phyloP scores from a whole-genome alignment of 2,113 vertebrate species.

The Psammodynastes pulverulentus region DNA sequence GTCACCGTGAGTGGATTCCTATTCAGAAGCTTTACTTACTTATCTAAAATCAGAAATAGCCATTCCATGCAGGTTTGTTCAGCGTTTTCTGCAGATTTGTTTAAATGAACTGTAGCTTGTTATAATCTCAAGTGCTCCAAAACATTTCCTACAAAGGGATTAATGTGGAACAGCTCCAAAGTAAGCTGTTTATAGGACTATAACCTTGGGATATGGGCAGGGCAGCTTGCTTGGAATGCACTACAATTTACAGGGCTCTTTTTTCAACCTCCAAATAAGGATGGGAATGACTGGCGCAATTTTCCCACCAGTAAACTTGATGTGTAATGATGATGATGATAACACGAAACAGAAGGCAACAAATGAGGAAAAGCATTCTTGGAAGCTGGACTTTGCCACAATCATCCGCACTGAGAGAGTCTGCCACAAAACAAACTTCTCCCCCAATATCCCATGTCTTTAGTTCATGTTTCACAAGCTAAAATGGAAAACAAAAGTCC shows the following conservation, averaged over 20 bases:
- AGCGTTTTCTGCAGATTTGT: not conserved
- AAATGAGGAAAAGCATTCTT: not conserved
- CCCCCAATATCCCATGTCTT: not conserved
- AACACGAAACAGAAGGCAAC: not conserved
- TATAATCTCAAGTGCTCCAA: not conserved
- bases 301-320: not conserved
- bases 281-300: not conserved
- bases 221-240: not conserved
- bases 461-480: not conserved
- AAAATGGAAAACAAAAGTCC: not conserved
- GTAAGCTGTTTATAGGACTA: not conserved
- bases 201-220: slow-evolving; percentile 17
- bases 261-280: not conserved
- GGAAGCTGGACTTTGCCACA: not conserved
- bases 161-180: not conserved
- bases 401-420: not conserved
- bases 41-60: not conserved
- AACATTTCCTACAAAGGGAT: not conserved
- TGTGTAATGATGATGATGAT: not conserved
- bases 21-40: not conserved
- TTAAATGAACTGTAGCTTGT: slow-evolving; percentile 31
- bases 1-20: not conserved
- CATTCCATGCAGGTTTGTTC: slow-evolving; percentile 2
- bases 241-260: not conserved
- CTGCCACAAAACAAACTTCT: not conserved